Conservation (phyloP, 2,797 vertebrate species). For the Carduelis carduelis region DNA sequence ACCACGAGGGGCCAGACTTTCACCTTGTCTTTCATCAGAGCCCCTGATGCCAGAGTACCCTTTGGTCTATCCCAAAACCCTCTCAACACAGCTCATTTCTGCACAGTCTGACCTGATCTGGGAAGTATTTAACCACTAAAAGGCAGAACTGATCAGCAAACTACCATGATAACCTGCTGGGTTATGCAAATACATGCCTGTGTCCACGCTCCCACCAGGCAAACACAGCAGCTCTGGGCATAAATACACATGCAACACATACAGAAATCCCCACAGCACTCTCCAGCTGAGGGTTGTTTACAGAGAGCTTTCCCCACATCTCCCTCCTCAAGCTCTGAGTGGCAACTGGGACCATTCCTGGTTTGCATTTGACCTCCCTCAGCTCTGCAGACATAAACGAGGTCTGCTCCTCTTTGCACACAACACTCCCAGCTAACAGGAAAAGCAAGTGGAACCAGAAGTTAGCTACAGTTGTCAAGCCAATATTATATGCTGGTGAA, state of each 20-base stretch:
- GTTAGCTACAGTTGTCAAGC: conserved; percentile 57
- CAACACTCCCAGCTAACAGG: background rate
- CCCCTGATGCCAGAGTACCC: background rate
- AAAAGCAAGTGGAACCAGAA: conserved; percentile 52
- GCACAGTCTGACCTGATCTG: background rate
- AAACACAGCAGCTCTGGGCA: background rate
- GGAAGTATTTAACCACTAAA: background rate
- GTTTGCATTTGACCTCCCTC: background rate
- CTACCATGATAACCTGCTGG: background rate
- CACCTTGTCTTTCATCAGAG: background rate
- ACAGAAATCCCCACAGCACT: background rate
- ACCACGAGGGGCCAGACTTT: fast-evolving
- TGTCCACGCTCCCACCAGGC: fast-evolving
- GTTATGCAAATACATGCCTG: background rate
- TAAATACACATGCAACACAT: fast-evolving
- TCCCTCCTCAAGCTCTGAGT: background rate
- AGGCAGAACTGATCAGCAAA: fast-evolving
- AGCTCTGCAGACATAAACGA: background rate
- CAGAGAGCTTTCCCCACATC: background rate
- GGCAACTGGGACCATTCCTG: background rate
- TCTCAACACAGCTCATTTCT: background rate
- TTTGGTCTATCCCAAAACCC: background rate
- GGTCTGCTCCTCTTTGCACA: background rate
- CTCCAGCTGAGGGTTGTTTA: background rate
- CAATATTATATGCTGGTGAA: conserved; percentile 25